Evolutionary conservation across 1,140 invertebrate genomes (phyloP).

Genomic region (Lethrus apterus): DNA sequence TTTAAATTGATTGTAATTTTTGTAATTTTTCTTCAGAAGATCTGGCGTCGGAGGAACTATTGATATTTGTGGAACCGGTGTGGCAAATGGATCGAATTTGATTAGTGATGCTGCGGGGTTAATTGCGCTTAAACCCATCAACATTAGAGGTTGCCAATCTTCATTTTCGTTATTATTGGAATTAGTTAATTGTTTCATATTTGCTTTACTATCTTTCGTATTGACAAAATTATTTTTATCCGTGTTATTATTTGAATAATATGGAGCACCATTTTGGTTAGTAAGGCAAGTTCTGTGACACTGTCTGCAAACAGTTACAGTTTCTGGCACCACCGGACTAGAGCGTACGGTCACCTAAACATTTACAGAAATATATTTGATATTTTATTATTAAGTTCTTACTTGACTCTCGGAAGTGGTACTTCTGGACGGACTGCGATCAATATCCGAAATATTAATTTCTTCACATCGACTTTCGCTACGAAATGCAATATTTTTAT

Average conservation of each 20-base stretch:
- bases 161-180: slow-evolving; percentile 30
- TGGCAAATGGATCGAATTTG: slow-evolving; percentile 49
- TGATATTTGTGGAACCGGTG: slow-evolving; percentile 58
- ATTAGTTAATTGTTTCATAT: slow-evolving; percentile 5
- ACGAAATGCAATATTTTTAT: slow-evolving; percentile 31
- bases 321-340: slow-evolving; percentile 56
- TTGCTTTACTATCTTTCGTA: slow-evolving; percentile 11
- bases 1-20: not conserved
- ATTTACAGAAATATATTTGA: not conserved
- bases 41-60: slow-evolving; percentile 70
- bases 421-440: slow-evolving; percentile 58
- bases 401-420: slow-evolving; percentile 67
- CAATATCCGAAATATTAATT: slow-evolving; percentile 45
- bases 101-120: slow-evolving; percentile 55
- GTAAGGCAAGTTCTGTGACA: slow-evolving; percentile 65
- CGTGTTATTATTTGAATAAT: slow-evolving; percentile 8
- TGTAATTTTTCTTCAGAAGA: slow-evolving; percentile 21
- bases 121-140: slow-evolving; percentile 56
- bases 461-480: slow-evolving; percentile 40
- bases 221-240: slow-evolving; percentile 11
- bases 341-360: slow-evolving; percentile 59
- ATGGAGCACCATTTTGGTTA: slow-evolving; percentile 26
- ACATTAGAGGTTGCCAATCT: slow-evolving; percentile 52
- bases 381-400: slow-evolving; percentile 25
- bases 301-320: slow-evolving; percentile 57